Percentiles rank a stretch among this genome's conserved stretches.
Evolutionary conservation across 2,888 invertebrate genomes (phyloP).

Genomic region (Clusia tigrina): DNA sequence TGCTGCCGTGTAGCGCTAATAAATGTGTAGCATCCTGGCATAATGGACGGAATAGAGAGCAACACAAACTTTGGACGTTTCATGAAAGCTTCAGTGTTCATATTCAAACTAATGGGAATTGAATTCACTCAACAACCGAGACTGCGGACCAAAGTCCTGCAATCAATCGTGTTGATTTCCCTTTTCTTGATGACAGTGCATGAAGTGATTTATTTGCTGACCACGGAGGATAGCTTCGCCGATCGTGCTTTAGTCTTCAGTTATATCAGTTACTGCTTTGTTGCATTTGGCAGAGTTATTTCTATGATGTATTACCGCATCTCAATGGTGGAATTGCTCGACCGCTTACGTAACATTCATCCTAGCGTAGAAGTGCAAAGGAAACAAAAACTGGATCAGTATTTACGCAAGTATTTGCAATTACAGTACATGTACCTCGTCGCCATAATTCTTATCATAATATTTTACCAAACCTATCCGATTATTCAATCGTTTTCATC

Average conservation of each 20-base stretch:
- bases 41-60: background rate
- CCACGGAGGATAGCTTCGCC: conserved; percentile 15
- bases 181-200: background rate
- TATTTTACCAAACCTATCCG: background rate
- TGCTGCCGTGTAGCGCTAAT: too few relatives aligned
- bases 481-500: background rate
- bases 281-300: conserved; percentile 19
- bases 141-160: background rate
- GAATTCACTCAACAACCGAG: background rate
- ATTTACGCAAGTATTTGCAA: background rate
- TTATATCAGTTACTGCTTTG: conserved; percentile 23
- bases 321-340: conserved; percentile 18
- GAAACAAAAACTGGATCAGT: background rate
- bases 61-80: conserved; percentile 18
- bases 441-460: background rate
- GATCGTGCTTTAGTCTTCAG: background rate
- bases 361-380: background rate
- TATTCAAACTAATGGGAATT: conserved; percentile 25
- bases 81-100: background rate
- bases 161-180: background rate
- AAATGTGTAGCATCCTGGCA: too few relatives aligned
- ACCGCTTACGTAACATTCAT: background rate
- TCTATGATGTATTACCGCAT: conserved; percentile 22
- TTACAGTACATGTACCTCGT: too few relatives aligned
- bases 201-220: background rate